phyloP scores from a whole-genome alignment of 2,888 invertebrate genomes.

The Diarsia mendica region DNA sequence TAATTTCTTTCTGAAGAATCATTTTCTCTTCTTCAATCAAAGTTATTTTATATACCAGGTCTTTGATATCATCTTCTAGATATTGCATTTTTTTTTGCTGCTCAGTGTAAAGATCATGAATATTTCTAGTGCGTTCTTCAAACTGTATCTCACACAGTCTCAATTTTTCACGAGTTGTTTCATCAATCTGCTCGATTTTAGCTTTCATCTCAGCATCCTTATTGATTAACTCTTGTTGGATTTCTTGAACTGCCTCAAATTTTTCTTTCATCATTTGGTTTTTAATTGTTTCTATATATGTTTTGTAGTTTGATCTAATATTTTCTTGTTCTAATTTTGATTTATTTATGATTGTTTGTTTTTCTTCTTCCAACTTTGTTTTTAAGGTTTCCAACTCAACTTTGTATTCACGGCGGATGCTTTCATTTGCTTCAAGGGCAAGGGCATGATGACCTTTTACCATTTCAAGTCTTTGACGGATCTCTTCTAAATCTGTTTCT shows the following conservation, averaged over 20 bases:
- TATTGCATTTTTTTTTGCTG: conserved; percentile 80
- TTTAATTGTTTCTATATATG: conserved; percentile 79
- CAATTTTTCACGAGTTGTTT: conserved; percentile 85
- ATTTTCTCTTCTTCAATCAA: conserved; percentile 79
- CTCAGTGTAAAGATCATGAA: conserved; percentile 82
- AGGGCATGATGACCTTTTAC: conserved; percentile 88
- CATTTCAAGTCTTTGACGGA: conserved; percentile 86
- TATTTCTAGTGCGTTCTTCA: conserved; percentile 82
- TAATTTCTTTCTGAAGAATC: conserved; percentile 77
- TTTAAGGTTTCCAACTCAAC: conserved; percentile 85
- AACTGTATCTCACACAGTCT: conserved; percentile 87
- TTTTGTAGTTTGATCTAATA: conserved; percentile 80
- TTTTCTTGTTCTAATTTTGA: conserved; percentile 82
- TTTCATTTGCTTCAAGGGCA: conserved; percentile 88
- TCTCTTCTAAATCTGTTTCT: conserved; percentile 82
- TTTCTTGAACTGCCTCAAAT: conserved; percentile 78
- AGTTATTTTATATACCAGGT: conserved; percentile 78
- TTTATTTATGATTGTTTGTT: conserved; percentile 80
- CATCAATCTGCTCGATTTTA: conserved; percentile 86
- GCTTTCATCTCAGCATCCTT: conserved; percentile 87
- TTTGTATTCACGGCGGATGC: conserved; percentile 87
- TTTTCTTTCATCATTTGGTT: conserved; percentile 82
- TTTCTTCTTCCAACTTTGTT: conserved; percentile 86
- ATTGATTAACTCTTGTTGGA: conserved; percentile 77
- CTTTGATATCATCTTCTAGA: conserved; percentile 81